Percentiles rank a stretch among this genome's conserved stretches.
Evolutionary conservation across 35 echinoderm and acorn worm genomes (phyloP).

Genomic region (Stichopus chloronotus): DNA sequence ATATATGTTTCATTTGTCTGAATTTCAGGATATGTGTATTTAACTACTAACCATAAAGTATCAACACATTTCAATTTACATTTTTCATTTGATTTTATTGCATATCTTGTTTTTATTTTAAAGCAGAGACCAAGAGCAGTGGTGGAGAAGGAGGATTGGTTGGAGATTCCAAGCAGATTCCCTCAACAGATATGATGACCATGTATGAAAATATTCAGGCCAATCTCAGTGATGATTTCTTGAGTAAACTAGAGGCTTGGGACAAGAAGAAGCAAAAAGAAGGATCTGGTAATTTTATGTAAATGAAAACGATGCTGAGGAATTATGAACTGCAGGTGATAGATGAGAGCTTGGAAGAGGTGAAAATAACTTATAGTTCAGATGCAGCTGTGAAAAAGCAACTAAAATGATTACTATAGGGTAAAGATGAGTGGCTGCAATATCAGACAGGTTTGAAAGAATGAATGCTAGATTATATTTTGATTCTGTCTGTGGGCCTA

Average conservation of each 20-base stretch:
- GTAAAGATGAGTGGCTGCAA: too few relatives aligned
- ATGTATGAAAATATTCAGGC: constrained; percentile 76
- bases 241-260: constrained; percentile 83
- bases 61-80: too few relatives aligned
- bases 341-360: not conserved
- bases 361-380: not conserved
- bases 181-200: constrained; percentile 58
- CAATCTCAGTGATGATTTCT: constrained; percentile 81
- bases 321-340: not conserved
- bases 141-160: not conserved
- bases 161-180: constrained; percentile 1
- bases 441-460: too few relatives aligned
- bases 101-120: not conserved
- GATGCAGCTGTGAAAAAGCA: too few relatives aligned
- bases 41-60: too few relatives aligned
- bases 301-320: not conserved
- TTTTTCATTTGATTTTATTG: too few relatives aligned
- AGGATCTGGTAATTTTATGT: not conserved
- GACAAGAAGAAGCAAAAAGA: constrained; percentile 77
- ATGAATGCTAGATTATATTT: too few relatives aligned
- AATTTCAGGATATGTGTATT: too few relatives aligned
- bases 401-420: too few relatives aligned
- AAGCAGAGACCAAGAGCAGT: constrained; percentile 40
- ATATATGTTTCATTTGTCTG: too few relatives aligned
- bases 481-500: too few relatives aligned